These are phyloP conservation scores for Hassar affinis DNA, from an alignment of 2,113 vertebrate species.

Conservation along the genomic window DNA sequence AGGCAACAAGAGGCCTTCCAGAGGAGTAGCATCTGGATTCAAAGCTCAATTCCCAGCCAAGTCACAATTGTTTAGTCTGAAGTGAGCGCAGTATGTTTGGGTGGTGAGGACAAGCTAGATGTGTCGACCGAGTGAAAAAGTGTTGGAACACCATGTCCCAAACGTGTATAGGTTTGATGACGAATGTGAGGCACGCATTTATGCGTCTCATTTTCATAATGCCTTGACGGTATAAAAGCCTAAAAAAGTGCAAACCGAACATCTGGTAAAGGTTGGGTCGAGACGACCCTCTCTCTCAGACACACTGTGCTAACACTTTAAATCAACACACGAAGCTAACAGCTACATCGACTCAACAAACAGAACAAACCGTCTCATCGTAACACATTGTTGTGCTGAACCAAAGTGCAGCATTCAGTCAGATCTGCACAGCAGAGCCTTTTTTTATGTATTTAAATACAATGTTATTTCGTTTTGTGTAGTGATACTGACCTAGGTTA, in stretches of 20 bases:
- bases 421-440: not conserved
- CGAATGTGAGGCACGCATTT: conserved; percentile 16
- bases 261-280: conserved; percentile 34
- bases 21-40: conserved; percentile 90
- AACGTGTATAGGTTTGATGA: conserved; percentile 12
- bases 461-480: too few species aligned
- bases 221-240: not conserved
- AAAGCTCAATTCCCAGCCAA: conserved; percentile 89
- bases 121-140: conserved; percentile 54
- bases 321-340: conserved; percentile 32
- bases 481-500: not conserved
- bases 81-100: conserved; percentile 61
- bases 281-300: conserved; percentile 11
- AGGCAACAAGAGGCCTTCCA: conserved; percentile 49
- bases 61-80: conserved; percentile 99
- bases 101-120: conserved; percentile 46
- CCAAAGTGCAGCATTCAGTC: not conserved
- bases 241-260: conserved; percentile 19
- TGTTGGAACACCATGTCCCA: conserved; percentile 51
- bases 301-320: conserved; percentile 31
- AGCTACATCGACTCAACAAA: conserved; percentile 37
- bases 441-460: too few species aligned
- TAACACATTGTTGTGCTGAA: conserved; percentile 1
- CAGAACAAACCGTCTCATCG: conserved; percentile 26
- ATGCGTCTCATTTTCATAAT: conserved; percentile 31